These are phyloP conservation scores for Cricetomys ansorgei DNA, from an alignment of 2,113 vertebrate species.

Conservation along the genomic window DNA sequence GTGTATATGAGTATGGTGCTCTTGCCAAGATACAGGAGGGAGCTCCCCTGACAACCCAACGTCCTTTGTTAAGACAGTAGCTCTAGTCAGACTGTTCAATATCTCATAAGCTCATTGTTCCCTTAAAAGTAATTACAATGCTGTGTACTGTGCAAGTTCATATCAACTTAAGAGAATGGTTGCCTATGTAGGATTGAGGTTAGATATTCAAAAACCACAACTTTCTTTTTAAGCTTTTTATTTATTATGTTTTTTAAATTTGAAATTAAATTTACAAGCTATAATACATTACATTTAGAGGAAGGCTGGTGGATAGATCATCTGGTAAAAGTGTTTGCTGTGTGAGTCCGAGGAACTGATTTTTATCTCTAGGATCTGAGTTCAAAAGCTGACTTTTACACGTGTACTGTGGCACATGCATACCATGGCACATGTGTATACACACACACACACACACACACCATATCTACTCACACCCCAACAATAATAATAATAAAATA, in stretches of 20 bases:
- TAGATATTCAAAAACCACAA: neutral
- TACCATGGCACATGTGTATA: neutral
- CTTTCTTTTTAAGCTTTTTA: neutral
- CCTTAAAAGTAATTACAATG: neutral
- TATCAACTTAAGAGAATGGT: neutral
- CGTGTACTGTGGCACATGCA: neutral
- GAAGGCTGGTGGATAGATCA: neutral
- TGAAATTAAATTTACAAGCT: neutral
- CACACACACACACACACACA: neutral
- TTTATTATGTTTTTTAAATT: neutral
- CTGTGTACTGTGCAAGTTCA: neutral
- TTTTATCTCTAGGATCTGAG: neutral
- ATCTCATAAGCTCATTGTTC: neutral
- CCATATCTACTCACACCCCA: too few relatives aligned
- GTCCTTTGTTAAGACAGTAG: neutral
- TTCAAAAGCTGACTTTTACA: too few relatives aligned
- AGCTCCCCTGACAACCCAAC: too few relatives aligned
- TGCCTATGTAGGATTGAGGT: neutral
- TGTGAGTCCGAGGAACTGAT: neutral
- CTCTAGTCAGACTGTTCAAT: neutral
- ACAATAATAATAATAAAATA: neutral
- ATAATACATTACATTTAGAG: neutral
- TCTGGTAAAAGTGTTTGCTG: neutral
- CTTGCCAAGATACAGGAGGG: neutral
- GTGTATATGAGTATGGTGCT: accelerated